Base-by-base conservation (phyloP, 2,888 invertebrate species). In the Plebejus anna region DNA sequence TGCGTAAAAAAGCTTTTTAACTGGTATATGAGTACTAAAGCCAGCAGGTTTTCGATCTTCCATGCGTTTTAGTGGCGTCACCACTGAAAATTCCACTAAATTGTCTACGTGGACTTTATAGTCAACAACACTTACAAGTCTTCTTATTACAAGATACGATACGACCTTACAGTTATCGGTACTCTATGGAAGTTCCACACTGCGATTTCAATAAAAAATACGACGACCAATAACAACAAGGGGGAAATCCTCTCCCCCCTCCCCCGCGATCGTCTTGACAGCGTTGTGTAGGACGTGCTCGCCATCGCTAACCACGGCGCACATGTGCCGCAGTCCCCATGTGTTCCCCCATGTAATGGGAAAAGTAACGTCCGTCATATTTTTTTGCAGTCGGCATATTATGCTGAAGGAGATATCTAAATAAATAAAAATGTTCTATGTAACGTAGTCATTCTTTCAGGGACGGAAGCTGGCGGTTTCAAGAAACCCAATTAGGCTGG, bases 261-360 rank as follows among this genome's bases (percentile, higher is more conserved):
- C 7, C 66, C 66, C 66, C 66, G 66, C 0, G 5, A 13, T 66
- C 66, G 66, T 22, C 72, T 28, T 42, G 71, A 71, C 72, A 28
- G 22, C 38, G 42, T 71, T 22, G 47, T 72, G 72, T 71, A 47
- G 72, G 13, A 72, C 72, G 72, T 47, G 72, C 72, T 72, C 13
- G 22, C 42, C 47, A 47, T 38, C 28, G 51, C 72, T 71, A 66
- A 32, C 32, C 28, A 28, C 32, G 13, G 0, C 55, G 13, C 59
- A 22, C 3, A 61, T 61, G 61, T 59, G 59, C 22, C 22, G 61
- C 28, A 61, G 61, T 61, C 61, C 66, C 32, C 66, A 36, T 66
- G 66, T 66, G 32, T 13, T 66, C 13, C 66, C 66, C 4, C 0
- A 66, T 32, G 32, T 32, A 66, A 66, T 32, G 66, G 66, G 13